A percentile compares a stretch with the other conserved stretches of the same genome.
Evolutionary conservation across 2,113 vertebrate species (phyloP).

Genomic region (Trogon melanurus): DNA sequence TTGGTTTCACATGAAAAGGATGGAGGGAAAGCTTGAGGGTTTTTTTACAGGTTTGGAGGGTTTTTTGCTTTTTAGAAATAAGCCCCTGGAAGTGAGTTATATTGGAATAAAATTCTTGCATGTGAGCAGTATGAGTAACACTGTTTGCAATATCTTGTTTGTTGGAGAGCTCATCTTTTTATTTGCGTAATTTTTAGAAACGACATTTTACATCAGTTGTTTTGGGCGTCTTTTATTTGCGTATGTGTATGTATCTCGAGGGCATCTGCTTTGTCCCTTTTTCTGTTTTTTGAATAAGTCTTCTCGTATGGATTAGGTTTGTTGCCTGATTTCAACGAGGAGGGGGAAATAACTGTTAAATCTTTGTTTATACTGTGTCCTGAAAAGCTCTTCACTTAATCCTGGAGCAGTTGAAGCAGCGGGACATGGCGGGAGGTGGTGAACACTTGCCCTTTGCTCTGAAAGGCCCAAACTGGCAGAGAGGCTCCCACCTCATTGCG

Average conservation of each 20-base stretch:
- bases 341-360: background rate
- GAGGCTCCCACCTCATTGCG: background rate
- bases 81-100: background rate
- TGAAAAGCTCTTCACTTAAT: background rate
- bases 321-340: background rate
- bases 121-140: background rate
- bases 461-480: background rate
- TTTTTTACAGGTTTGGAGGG: background rate
- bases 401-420: background rate
- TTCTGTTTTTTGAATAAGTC: background rate
- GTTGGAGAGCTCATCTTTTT: background rate
- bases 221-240: background rate
- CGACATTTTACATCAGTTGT: background rate
- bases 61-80: background rate
- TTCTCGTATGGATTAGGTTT: background rate
- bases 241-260: background rate
- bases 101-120: background rate
- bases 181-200: background rate
- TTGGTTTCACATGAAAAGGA: background rate
- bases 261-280: background rate
- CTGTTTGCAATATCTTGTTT: background rate
- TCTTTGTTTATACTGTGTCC: background rate
- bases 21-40: background rate
- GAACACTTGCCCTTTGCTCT: accelerated
- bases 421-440: accelerated